Base-by-base conservation (phyloP, 2,797 vertebrate genomes). In the Enteromius argenteus region DNA sequence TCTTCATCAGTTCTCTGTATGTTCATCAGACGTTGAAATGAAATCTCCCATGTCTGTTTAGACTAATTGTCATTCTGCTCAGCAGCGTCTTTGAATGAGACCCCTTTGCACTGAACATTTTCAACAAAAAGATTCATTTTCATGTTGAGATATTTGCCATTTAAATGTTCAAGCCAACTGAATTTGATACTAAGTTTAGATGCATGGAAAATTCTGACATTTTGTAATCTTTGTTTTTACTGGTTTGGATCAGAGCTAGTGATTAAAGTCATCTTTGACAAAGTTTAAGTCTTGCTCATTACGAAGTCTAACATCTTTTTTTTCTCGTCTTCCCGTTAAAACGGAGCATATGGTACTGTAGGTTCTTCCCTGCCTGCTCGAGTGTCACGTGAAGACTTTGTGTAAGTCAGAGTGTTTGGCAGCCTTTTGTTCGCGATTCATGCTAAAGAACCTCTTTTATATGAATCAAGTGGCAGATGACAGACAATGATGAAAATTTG, bases 401-500 rank as follows among this genome's bases (percentile, higher is more conserved):
- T 58, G 30, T 30, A 85, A 74, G 76, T 79, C 83, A n/a, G 60
- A 83, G 73, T 79, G 56, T 32, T 86, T 53, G 30, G 37, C 27
- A 60, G 27, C 90, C 92, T 95, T 98, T 97, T 98, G 95, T 98
- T 94, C 93, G 84, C 93, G 89, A 93, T 96, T 96, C 94, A 94
- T 92, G 94, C 96, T 94, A 94, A 92, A 94, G 88, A 93, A 95
- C 94, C 95, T 93, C 94, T 93, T 97, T 96, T 97, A 95, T 96
- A 77, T 96, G 97, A 96, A 97, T 97, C 95, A 96, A 95, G 93
- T 87, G 91, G 95, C 95, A 96, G 96, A 97, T 97, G 96, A 97
- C 89, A 93, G 96, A 97, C 96, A 96, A 97, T 97, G 96, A 97
- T 97, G 96, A 97, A 97, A 98, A 97, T 97, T 96, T 97, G 96